Evolutionary conservation across 2,113 vertebrate species (phyloP), one percentile per base, ranked within the genome.

Genomic region (Melanerpes aurifrons): DNA sequence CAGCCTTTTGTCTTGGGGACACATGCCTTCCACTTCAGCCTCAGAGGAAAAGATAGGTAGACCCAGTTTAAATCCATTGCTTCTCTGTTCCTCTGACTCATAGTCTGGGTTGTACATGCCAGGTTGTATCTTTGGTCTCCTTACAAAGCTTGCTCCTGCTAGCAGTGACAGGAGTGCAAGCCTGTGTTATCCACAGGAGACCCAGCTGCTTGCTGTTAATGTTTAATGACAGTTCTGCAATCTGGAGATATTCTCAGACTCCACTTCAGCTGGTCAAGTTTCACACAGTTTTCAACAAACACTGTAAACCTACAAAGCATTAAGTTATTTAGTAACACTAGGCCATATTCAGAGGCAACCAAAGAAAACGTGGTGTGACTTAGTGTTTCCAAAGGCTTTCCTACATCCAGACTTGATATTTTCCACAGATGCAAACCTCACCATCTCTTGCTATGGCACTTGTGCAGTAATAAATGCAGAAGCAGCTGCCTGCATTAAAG

Each of bases 181-280:
- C 37, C 76, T 69, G 32, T n/a, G 16, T 56, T 50, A 78, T 15
- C 80, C 77, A 45, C 2, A 0, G 87, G 45, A 82, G 70, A 85
- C n/a, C 70, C 71, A 66, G 76, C 76, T 80, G 72, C 79, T 93
- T 2, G 7, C 40, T 66, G 79, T 95, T 95, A 90, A 89, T 96
- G 73, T 94, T 96, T 95, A 91, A 92, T 92, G 84, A 92, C 87
- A 94, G 86, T 70, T 71, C 73, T 92, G 75, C 53, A 87, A 86
- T 64, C 85, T 88, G 82, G 75, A 67, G 79, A 45, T 84, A 80
- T 93, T 89, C 76, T 89, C 79, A 85, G 89, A 70, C 68, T 88
- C 73, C 48, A 6, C 85, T 93, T 92, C 77, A 87, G 47, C 48
- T 58, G 67, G n/a, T 89, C 76, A 75, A 61, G 40, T 86, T 93